Base-by-base conservation (phyloP, 2,888 invertebrate species). In the Mactromeris polynyma region DNA sequence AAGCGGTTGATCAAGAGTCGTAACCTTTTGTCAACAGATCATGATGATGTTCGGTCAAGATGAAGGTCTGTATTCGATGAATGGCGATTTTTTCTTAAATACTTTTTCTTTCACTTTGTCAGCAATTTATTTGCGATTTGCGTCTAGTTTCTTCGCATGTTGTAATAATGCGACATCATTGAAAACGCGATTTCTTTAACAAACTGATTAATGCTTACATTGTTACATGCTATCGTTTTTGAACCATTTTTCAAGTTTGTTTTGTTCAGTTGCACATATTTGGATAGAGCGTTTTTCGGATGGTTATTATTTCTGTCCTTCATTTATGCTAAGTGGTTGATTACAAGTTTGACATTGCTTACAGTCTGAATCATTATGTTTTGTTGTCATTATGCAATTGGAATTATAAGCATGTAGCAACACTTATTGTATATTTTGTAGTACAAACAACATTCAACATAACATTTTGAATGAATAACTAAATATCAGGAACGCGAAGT, bases 31-130 rank as follows among this genome's bases (percentile, higher is more conserved):
- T 54, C n/a, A 26, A 51, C 7, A 26, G 54, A 51, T 36, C 40
- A 80, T 19, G 51, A 93, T 33, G 69, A 94, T 94, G 94, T 94
- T 92, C 90, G 92, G 92, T n/a, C 94, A 93, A 86, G 94, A 94
- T 79, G 94, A 94, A 93, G 94, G 94, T 94, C 88, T 54, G 40
- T 64, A 40, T 84, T 40, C 36, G 36, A 26, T 11, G 33, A 33
- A 73, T 7, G 11, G 58, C n/a, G 26, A 26, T 3, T 26, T 11
- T 64, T 64, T 4, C 9, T 69, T 33, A 36, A 36, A 3, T 33
- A 26, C 19, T 9, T 73, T 36, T 73, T 17, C 73, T 73, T 73
- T 73, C 73, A 73, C 36, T 36, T 73, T 36, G 73, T 73, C 73
- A 73, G 33, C 36, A 73, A 36, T 33, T 73, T n/a, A n/a, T 36